Percentiles rank a stretch among this genome's conserved stretches.
phyloP scores from a whole-genome alignment of 2,797 vertebrate species.

The Ctenosaura bakeri region DNA sequence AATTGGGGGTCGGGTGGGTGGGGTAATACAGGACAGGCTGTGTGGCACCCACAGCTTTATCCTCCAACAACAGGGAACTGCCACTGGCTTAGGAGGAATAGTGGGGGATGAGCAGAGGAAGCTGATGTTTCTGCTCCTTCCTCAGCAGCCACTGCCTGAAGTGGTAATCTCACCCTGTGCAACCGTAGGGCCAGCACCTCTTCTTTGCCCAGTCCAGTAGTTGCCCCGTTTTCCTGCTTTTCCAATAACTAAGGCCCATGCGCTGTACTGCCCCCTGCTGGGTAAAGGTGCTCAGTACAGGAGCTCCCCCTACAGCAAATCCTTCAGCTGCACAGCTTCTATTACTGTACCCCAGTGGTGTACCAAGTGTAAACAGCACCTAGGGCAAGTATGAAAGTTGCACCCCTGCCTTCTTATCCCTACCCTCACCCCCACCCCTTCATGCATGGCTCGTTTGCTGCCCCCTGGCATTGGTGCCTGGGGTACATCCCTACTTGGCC shows the following conservation, averaged over 20 bases:
- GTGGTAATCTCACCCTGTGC: not conserved
- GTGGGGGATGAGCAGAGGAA: not conserved
- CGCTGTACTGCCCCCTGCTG: not conserved
- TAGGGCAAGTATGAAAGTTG: no score
- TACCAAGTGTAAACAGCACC: no score
- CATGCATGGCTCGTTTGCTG: no score
- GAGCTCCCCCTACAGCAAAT: not conserved
- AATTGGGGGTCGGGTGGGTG: not conserved
- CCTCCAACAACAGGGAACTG: not conserved
- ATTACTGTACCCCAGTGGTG: no score
- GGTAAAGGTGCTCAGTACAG: not conserved
- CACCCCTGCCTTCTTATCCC: no score
- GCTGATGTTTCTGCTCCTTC: not conserved
- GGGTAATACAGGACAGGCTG: not conserved
- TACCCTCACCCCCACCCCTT: no score
- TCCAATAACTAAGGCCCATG: not conserved
- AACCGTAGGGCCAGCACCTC: not conserved
- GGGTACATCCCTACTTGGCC: no score
- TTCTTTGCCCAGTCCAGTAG: not conserved
- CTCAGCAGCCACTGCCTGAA: not conserved
- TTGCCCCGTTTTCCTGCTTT: not conserved
- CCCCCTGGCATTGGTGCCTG: no score
- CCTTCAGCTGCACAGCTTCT: not conserved
- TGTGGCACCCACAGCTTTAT: not conserved
- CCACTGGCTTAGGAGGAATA: not conserved